Conservation (phyloP, 2,797 vertebrate species). For the Otus scops region DNA sequence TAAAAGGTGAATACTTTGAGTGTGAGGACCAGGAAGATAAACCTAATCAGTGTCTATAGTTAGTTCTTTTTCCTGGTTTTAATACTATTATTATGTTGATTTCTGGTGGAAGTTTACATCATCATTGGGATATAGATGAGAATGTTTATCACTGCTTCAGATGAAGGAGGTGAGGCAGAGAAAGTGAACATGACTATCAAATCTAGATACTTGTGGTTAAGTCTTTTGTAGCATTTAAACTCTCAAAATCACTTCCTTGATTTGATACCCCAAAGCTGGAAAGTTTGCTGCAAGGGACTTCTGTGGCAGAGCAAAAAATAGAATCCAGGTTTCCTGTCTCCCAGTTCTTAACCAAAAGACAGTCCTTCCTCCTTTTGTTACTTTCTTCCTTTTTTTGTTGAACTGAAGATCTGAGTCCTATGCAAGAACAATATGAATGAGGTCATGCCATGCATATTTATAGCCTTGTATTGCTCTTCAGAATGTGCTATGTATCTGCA, state of each 20-base stretch:
- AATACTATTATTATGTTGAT: background rate
- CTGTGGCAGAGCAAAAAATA: background rate
- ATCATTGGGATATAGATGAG: background rate
- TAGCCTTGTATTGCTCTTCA: background rate
- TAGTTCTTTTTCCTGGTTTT: background rate
- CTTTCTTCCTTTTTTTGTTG: background rate
- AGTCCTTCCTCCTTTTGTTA: background rate
- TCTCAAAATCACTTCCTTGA: background rate
- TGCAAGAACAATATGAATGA: background rate
- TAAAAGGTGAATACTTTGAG: background rate
- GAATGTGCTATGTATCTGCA: background rate
- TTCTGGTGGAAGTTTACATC: background rate
- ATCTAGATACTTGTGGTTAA: background rate
- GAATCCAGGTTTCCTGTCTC: background rate
- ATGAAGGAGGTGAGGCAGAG: background rate
- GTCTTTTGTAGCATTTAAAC: background rate
- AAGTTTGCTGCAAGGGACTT: background rate
- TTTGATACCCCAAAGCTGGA: background rate
- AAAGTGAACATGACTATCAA: background rate
- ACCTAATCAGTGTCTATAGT: background rate
- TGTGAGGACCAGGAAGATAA: background rate
- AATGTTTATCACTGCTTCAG: background rate
- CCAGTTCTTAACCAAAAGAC: background rate
- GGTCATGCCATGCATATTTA: background rate
- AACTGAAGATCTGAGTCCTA: background rate